Base-by-base conservation (phyloP, 1,140 invertebrate genomes). In the Brachionus asplanchnoidis region DNA sequence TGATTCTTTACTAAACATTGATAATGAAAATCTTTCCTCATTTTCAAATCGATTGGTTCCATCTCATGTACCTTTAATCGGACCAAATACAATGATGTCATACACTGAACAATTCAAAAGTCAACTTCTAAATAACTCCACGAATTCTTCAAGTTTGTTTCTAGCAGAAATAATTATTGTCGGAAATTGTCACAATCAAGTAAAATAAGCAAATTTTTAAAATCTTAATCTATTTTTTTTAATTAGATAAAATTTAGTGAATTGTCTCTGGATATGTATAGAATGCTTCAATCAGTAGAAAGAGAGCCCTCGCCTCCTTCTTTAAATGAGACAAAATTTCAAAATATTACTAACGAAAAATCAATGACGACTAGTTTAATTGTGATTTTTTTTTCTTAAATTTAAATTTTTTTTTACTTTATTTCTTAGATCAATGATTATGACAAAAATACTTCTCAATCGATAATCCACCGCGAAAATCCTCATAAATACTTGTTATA, bases 401-500 rank as follows among this genome's bases (percentile, higher is more conserved):
- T 44, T n/a, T 78, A n/a, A 11, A 20, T 36, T 28, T 32, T 5
- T 23, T 50, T 32, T 53, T 26, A 28, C 12, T 73, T 40, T 17
- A 28, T 53, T 68, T 14, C 23, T 36, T 12, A 65, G 53, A 26
- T 23, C 5, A 80, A 60, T 20, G 53, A 77, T 65, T 42, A n/a
- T 17, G 56, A 80, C 14, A 60, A 60, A 60, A 77, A 50, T 50
- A 50, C 40, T 42, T n/a, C 73, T 7, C 73, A 77, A 50, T 46
- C 73, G 8, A 70, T 53, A 44, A 70, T 46, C 3, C 93, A 94
- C 88, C 90, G 94, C 87, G 95, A 97, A 88, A 98, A 98, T 92
- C 96, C 96, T 14, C 96, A 98, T 91, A 98, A 98, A 91, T 97
- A 97, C 91, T 91, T 98, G 86, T 92, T 98, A 85, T 98, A 96